A percentile compares a stretch with the other conserved stretches of the same genome.
Evolutionary conservation across 2,113 vertebrate species (phyloP).

Genomic region (Natator depressus): DNA sequence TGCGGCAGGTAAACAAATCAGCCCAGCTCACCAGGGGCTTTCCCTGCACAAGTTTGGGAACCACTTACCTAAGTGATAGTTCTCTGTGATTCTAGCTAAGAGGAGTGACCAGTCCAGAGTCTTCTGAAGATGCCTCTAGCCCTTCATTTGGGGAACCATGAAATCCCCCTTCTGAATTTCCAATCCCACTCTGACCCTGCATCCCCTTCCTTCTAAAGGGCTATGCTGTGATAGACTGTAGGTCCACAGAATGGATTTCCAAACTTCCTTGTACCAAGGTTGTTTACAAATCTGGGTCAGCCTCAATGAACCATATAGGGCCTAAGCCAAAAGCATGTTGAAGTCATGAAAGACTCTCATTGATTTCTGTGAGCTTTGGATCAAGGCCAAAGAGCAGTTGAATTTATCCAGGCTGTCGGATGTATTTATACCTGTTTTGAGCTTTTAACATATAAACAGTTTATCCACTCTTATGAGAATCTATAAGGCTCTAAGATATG

Average conservation of each 20-base stretch:
- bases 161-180: slow-evolving; percentile 8
- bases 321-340: neutral
- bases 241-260: neutral
- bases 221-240: neutral
- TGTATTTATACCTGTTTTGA: neutral
- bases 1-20: too few relatives aligned
- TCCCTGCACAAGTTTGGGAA: too few relatives aligned
- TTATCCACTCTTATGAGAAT: too few relatives aligned
- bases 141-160: neutral
- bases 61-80: neutral
- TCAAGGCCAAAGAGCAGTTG: neutral
- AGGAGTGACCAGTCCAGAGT: slow-evolving; percentile 9
- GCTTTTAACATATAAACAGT: too few relatives aligned
- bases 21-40: too few relatives aligned
- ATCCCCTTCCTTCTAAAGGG: neutral
- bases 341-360: neutral
- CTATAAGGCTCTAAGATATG: too few relatives aligned
- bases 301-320: neutral
- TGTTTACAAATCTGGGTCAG: neutral
- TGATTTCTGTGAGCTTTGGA: neutral
- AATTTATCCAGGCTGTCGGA: neutral
- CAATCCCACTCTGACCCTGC: neutral
- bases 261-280: neutral
- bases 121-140: neutral
- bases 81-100: slow-evolving; percentile 27